Base-by-base conservation (phyloP, 2,797 vertebrate genomes). In the Dryobates pubescens region DNA sequence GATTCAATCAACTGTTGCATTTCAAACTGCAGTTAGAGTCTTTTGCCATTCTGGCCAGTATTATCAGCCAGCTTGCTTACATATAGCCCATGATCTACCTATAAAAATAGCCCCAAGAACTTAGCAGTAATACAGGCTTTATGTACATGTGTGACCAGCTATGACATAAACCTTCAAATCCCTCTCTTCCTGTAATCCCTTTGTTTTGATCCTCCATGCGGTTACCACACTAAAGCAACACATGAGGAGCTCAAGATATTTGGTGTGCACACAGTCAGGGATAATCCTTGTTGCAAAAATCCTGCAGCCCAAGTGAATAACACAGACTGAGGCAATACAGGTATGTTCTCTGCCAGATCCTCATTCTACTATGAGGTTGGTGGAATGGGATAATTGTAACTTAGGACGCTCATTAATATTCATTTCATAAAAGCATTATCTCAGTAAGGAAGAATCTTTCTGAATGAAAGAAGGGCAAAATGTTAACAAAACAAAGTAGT, bases 81-180 rank as follows among this genome's bases (percentile, higher is more conserved):
- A 76, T n/a, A 49, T 7, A 67, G 23, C 8, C 43, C 59, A 32
- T 18, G 34, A 79, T 26, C 79, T 69, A 67, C 19, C 30, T 63
- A 30, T 67, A 93, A 88, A 91, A 94, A 84, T 29, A 93, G 49
- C 43, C 54, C 17, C 5, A 78, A 63, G 73, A 90, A 88, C 49
- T 80, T 67, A 82, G 43, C 56, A 65, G 45, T 81, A 75, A 91
- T 65, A 27, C 38, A 70, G 38, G 34, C 49, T 86, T 82, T 67
- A 63, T 78, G 58, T 47, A 84, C 2, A 9, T 27, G 20, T 71
- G 62, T 36, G 30, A 73, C 72, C 5, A 77, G 71, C 64, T 36
- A 63, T 3, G 56, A 69, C 56, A 47, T 49, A 65, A 63, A 26
- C 11, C 19, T 76, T 81, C 71, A 84, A 73, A 77, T 7, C 51